Percentiles rank a stretch among this genome's conserved stretches.
Evolutionary conservation across 1,140 invertebrate species (phyloP).

Genomic region (Idris sp.): DNA sequence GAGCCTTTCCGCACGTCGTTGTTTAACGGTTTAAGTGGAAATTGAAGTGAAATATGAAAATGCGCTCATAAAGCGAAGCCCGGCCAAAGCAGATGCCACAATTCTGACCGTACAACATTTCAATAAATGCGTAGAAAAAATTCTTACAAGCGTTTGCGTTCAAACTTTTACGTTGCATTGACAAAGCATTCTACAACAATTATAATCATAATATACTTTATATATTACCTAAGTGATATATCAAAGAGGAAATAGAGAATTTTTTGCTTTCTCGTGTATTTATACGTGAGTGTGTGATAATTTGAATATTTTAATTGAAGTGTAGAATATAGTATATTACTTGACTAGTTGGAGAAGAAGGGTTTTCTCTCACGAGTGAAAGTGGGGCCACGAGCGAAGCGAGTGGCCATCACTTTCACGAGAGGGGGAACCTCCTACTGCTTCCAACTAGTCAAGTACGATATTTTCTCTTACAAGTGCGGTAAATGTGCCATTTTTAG

Average conservation of each 20-base stretch:
- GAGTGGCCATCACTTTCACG: no score
- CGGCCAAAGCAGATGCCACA: slow-evolving; percentile 53
- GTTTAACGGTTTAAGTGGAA: slow-evolving; percentile 73
- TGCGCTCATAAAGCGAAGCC: slow-evolving; percentile 63
- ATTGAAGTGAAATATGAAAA: slow-evolving; percentile 77
- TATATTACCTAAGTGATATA: not conserved
- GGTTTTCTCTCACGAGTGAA: no score
- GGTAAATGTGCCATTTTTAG: no score
- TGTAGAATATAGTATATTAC: no score
- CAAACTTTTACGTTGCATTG: slow-evolving; percentile 40
- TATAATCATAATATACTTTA: slow-evolving; percentile 7
- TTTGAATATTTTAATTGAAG: not conserved
- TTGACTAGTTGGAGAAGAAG: no score
- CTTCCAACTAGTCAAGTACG: no score
- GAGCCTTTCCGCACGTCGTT: slow-evolving; percentile 69
- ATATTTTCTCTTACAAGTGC: no score
- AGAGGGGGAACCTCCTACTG: no score
- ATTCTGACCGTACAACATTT: slow-evolving; percentile 58
- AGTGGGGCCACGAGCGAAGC: no score
- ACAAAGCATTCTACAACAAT: slow-evolving; percentile 27
- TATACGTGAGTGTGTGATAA: not conserved
- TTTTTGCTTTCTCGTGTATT: not conserved
- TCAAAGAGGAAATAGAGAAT: slow-evolving; percentile 3
- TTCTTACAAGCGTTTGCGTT: slow-evolving; percentile 45
- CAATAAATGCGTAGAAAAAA: slow-evolving; percentile 57